These are phyloP conservation scores for Drosophila stalkeri DNA, from an alignment of 2,888 invertebrate genomes.

Conservation along the genomic window DNA sequence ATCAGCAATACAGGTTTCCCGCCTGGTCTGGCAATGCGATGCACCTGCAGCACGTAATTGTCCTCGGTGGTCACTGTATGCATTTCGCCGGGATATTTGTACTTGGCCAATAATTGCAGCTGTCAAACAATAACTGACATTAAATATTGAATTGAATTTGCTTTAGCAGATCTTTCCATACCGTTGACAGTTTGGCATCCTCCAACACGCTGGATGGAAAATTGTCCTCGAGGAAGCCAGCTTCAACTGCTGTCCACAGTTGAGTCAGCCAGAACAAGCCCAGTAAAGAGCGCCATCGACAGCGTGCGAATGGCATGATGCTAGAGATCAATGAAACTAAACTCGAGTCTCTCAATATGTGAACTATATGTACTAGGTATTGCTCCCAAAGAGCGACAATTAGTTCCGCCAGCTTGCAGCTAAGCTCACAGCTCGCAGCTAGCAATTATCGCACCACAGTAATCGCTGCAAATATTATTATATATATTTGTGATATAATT, in stretches of 20 bases:
- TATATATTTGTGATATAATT: too few relatives aligned
- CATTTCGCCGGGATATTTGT: conserved; percentile 88
- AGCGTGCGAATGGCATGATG: conserved; percentile 40
- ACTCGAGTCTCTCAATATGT: not conserved
- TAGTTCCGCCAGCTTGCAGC: conserved; percentile 52
- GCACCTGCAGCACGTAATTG: conserved; percentile 90
- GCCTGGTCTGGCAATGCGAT: conserved; percentile 87
- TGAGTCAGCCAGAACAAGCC: conserved; percentile 22
- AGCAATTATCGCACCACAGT: not conserved
- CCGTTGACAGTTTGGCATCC: conserved; percentile 68
- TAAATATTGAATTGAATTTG: not conserved
- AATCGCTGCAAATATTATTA: not conserved
- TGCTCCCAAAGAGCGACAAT: conserved; percentile 39
- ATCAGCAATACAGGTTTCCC: conserved; percentile 87
- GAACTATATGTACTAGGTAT: not conserved
- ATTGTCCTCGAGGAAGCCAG: conserved; percentile 44
- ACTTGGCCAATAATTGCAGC: conserved; percentile 84
- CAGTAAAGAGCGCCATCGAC: conserved; percentile 16
- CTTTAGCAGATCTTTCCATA: conserved; percentile 20
- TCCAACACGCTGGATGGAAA: conserved; percentile 62
- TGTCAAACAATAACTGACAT: conserved; percentile 39
- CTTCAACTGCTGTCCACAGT: not conserved
- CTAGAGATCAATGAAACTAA: conserved; percentile 15
- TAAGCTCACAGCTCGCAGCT: not conserved
- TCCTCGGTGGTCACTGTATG: conserved; percentile 89